Conservation (phyloP, 1,140 invertebrate species). For the Holotrichia oblita region DNA sequence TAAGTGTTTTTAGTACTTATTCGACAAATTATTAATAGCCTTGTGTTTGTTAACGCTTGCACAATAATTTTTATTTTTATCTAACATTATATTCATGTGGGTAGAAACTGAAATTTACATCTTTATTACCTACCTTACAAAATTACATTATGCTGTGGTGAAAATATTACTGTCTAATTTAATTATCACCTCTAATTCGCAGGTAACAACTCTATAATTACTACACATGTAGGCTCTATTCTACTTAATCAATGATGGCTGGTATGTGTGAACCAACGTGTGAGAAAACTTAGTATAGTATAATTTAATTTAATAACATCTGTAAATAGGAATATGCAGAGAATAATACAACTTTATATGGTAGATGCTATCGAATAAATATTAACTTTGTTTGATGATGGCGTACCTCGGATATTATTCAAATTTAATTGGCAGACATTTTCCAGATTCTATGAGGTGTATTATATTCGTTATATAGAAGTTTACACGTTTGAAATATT, state of each 20-base stretch:
- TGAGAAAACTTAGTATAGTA: background rate
- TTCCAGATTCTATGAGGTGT: background rate
- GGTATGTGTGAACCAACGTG: background rate
- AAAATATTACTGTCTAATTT: background rate
- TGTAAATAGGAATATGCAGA: background rate
- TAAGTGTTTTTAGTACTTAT: background rate
- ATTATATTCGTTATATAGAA: background rate
- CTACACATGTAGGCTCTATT: background rate
- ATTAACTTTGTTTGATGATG: background rate
- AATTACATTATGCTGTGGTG: background rate
- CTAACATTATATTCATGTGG: background rate
- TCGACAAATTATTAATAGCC: background rate
- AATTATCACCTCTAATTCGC: background rate
- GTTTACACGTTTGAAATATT: no score
- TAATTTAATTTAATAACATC: background rate
- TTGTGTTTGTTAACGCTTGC: background rate
- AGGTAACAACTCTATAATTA: constrained; percentile 12
- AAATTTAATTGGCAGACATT: background rate
- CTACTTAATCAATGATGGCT: background rate
- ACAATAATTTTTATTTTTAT: background rate
- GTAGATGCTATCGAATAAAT: background rate
- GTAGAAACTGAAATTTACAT: background rate
- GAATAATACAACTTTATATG: background rate
- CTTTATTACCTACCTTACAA: background rate
- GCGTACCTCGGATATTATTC: background rate